These are phyloP conservation scores for Pteronotus mesoamericanus DNA, from an alignment of 2,797 vertebrate genomes.

Conservation along the genomic window DNA sequence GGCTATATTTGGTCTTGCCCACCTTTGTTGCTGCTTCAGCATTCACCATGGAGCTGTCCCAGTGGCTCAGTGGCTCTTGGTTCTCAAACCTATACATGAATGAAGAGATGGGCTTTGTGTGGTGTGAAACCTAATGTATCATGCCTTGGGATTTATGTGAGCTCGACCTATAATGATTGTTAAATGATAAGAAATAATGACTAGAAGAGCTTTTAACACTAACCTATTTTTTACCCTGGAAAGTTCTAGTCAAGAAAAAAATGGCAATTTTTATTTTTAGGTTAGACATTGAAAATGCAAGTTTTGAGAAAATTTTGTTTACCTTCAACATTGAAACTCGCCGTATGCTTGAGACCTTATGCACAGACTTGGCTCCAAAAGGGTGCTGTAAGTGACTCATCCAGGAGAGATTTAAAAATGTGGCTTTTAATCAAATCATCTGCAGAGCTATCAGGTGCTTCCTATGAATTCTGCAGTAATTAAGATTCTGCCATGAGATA, in stretches of 20 bases:
- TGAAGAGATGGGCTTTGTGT: not conserved
- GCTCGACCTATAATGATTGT: not conserved
- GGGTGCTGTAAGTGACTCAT: conserved; percentile 49
- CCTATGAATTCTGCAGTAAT: conserved; percentile 57
- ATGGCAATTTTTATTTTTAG: not conserved
- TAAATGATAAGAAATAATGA: not conserved
- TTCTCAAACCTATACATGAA: not conserved
- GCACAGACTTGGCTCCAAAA: conserved; percentile 34
- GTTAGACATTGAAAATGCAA: not conserved
- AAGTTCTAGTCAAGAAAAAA: not conserved
- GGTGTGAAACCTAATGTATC: not conserved
- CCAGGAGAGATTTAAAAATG: conserved; percentile 35
- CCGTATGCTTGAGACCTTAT: not conserved
- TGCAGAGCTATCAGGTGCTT: conserved; percentile 42
- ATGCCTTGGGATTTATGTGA: not conserved
- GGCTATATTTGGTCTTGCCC: not conserved
- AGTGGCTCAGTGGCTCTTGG: not conserved
- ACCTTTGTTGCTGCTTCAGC: not conserved
- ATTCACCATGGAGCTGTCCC: not conserved
- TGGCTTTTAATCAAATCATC: conserved; percentile 60
- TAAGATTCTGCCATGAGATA: conserved; percentile 63
- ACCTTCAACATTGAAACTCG: conserved; percentile 40
- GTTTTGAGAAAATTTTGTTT: conserved; percentile 3
- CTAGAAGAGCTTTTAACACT: not conserved
- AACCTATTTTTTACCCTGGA: not conserved